A percentile compares a stretch with the other conserved stretches of the same genome.
phyloP scores from a whole-genome alignment of 2,113 vertebrate species.

The Stegastes partitus region DNA sequence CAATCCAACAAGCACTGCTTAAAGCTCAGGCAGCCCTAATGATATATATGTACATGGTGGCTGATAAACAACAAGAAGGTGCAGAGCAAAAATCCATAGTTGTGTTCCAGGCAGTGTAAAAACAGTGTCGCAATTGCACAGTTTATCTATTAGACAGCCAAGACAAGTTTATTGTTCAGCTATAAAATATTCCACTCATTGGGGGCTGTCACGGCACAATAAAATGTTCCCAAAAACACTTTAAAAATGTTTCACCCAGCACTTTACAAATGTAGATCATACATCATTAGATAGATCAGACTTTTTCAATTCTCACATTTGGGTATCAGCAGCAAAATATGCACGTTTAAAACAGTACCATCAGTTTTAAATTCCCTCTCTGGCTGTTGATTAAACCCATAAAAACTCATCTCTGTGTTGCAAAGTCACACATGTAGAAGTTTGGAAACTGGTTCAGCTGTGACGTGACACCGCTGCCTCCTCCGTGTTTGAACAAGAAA shows the following conservation, averaged over 20 bases:
- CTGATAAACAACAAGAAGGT: background rate
- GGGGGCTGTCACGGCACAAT: slow-evolving; percentile 3
- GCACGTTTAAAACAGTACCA: background rate
- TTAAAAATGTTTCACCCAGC: too few species aligned
- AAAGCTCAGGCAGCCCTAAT: background rate
- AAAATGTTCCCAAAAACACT: background rate
- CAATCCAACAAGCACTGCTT: background rate
- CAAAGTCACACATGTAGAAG: too few species aligned
- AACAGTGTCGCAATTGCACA: background rate
- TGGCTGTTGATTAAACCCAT: too few species aligned
- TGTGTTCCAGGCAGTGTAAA: slow-evolving; percentile 7
- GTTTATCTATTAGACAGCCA: slow-evolving; percentile 25
- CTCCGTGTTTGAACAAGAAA: too few species aligned
- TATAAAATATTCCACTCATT: slow-evolving; percentile 4
- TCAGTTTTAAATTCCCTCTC: background rate
- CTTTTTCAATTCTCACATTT: background rate
- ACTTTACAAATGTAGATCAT: background rate
- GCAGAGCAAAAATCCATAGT: slow-evolving; percentile 8
- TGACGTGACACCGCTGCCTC: too few species aligned
- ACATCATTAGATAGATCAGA: background rate
- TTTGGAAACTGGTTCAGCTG: too few species aligned
- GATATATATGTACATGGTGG: background rate
- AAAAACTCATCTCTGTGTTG: too few species aligned
- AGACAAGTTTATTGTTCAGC: slow-evolving; percentile 20
- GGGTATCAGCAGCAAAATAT: background rate